Conservation (phyloP, 1,140 invertebrate species). For the Limonius californicus region DNA sequence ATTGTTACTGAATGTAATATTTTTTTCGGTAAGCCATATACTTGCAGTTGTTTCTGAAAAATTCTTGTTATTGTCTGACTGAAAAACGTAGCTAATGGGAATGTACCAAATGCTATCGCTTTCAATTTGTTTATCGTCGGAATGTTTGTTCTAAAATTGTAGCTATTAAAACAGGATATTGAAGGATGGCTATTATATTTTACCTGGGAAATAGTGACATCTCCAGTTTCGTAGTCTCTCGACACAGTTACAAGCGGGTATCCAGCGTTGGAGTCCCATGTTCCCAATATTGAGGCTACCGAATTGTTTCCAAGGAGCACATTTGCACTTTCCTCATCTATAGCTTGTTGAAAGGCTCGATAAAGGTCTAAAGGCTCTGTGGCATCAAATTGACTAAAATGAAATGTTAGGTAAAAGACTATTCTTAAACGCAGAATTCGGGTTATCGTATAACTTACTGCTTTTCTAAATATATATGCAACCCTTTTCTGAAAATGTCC, state of each 20-base stretch:
- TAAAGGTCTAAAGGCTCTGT: slow-evolving; percentile 70
- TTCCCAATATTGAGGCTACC: slow-evolving; percentile 56
- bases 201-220: slow-evolving; percentile 14
- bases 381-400: slow-evolving; percentile 17
- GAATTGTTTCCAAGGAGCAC: slow-evolving; percentile 39
- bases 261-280: slow-evolving; percentile 67
- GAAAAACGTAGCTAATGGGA: slow-evolving; percentile 53
- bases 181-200: too few relatives aligned
- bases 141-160: slow-evolving; percentile 7
- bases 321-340: slow-evolving; percentile 44
- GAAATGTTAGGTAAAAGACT: not conserved
- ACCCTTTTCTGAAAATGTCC: not conserved
- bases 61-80: not conserved
- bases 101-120: slow-evolving; percentile 49
- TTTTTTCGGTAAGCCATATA: not conserved
- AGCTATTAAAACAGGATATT: too few relatives aligned
- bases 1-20: not conserved
- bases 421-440: too few relatives aligned
- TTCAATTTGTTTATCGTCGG: not conserved
- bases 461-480: not conserved
- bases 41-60: not conserved
- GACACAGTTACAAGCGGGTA: slow-evolving; percentile 63
- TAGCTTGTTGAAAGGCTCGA: slow-evolving; percentile 56
- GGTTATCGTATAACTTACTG: too few relatives aligned
- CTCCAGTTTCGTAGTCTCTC: slow-evolving; percentile 45